Evolutionary conservation across 2,797 vertebrate genomes (phyloP), one percentile per base, ranked within the genome.

Genomic region (Decapterus maruadsi): DNA sequence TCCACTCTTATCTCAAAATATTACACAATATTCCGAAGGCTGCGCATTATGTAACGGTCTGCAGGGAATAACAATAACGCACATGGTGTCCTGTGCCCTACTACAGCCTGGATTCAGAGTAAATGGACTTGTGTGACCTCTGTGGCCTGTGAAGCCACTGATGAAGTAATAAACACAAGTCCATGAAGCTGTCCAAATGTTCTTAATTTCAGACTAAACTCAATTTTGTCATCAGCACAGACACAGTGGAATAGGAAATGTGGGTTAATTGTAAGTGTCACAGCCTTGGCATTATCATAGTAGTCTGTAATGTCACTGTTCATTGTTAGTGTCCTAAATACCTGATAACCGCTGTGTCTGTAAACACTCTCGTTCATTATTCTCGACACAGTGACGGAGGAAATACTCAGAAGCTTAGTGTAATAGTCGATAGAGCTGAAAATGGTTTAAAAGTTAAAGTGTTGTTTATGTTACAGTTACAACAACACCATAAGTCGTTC

Each of bases 21-120:
- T 92, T 92, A 78, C 82, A 84, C 85, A 91, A 90, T 81, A 88
- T 72, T 78, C 75, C 42, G 81, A 88, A 86, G 82, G 80, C 74
- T 71, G 60, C 6, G 0, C 42, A 12, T 93, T 90, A 87, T 54
- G 69, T 81, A 90, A 94, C 54, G 4, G 50, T 6, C 69, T 66
- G 42, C 34, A 16, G 26, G 5, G 31, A 59, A 17, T 45, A 82
- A 85, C 77, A 84, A 87, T 72, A 79, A 72, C 36, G 67, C 53
- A 77, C 26, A 82, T 38, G 42, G 59, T 61, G 72, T 82, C 40
- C 59, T 61, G 56, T 38, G n/a, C 31, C 46, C 71, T 51, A 8
- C 20, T 20, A 2, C 34, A 58, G 58, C 10, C 60, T 68, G 36
- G 43, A 46, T 70, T 22, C 67, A 75, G 74, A 68, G 71, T 54